Evolutionary conservation across 2,113 vertebrate genomes (phyloP), one percentile per base, ranked within the genome.

Genomic region (Cyanoderma ruficeps): DNA sequence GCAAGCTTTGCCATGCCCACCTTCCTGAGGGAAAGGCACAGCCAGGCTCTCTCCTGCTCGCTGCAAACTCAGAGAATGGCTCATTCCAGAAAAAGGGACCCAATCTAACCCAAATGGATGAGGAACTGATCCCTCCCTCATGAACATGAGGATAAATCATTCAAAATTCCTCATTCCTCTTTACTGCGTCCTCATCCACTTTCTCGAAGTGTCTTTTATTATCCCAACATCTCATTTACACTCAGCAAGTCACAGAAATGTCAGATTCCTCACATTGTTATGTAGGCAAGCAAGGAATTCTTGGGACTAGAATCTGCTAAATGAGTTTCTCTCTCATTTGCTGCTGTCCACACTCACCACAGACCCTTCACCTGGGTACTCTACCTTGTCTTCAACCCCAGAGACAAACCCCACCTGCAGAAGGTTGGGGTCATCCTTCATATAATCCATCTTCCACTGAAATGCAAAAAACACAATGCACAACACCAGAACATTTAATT

Each of bases 91-190:
- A 55, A 55, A 67, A 87, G 30, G 31, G 63, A 28, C 20, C 20
- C 13, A 55, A 20, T 4, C 28, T 2, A 46, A 41, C 7, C 4
- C 8, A 30, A 49, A 70, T 0, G 13, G 11, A 23, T 4, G 18
- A 79, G 41, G 59, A 93, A 46, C 14, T 9, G 42, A 47, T 16
- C 13, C 10, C 30, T 47, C 64, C 30, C 24, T 33, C 71, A 39
- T 2, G 1, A 64, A 28, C 2, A 0, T 0, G 4, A 61, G 21
- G 9, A 10, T 9, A 13, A 56, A 30, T 3, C 30, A 28, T 8
- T 59, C 0, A 49, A 15, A 52, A 80, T 3, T 21, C 22, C 25
- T 31, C 79, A 67, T 15, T 84, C 55, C 37, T n/a, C 46, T 37
- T 63, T 3, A 19, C 30, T 50, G 2, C 9, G 9, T 59, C 28